phyloP scores from a whole-genome alignment of 2,113 vertebrate genomes.

The Carassius gibelio region DNA sequence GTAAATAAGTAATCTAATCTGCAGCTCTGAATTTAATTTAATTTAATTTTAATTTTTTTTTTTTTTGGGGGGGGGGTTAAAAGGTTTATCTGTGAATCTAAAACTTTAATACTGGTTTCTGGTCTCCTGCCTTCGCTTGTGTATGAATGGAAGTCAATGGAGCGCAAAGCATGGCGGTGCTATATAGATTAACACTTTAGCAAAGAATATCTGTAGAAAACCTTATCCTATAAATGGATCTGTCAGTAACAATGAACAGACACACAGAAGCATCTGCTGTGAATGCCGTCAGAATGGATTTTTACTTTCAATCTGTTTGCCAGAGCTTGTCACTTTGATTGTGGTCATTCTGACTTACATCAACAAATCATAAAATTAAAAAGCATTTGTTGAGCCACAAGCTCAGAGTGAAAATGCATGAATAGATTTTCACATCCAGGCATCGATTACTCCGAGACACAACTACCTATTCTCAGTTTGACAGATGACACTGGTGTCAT shows the following conservation, averaged over 20 bases:
- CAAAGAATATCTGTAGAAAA: background rate
- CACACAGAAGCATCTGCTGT: background rate
- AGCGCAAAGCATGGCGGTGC: background rate
- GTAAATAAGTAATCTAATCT: no score
- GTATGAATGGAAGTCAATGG: background rate
- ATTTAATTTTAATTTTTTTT: no score
- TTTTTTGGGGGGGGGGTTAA: no score
- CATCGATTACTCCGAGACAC: background rate
- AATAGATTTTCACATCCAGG: constrained; percentile 8
- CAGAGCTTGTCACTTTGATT: constrained; percentile 8
- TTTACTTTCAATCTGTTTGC: background rate
- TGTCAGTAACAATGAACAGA: constrained; percentile 14
- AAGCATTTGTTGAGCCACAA: constrained; percentile 6
- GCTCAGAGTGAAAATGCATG: background rate
- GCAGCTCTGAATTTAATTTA: no score
- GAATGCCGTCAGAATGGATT: background rate
- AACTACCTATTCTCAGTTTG: background rate
- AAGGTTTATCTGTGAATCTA: no score
- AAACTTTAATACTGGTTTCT: background rate
- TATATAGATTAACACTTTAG: background rate
- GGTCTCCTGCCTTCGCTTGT: background rate
- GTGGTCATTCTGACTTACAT: constrained; percentile 23
- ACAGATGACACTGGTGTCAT: background rate
- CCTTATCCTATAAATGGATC: background rate
- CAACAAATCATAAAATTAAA: constrained; percentile 7